Percentiles rank a stretch among this genome's conserved stretches.
Evolutionary conservation across 2,113 vertebrate genomes (phyloP).

Genomic region (Urocolius indicus): DNA sequence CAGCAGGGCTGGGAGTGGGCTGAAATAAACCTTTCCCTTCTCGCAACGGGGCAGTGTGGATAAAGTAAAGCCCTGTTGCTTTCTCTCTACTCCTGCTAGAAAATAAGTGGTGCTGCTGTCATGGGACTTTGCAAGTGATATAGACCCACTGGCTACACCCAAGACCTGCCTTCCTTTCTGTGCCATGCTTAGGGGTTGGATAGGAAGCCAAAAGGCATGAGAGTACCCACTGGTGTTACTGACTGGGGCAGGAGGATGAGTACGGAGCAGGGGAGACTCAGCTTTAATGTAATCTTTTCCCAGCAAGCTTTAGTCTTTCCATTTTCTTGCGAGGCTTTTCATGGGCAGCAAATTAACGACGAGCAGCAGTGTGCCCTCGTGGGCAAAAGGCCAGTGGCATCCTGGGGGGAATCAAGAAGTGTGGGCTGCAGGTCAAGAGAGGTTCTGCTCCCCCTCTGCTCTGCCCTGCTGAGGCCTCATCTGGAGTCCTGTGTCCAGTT

Average conservation of each 20-base stretch:
- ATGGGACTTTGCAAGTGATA: not conserved
- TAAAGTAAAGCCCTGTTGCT: not conserved
- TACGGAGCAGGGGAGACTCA: not conserved
- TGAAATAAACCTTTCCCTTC: accelerated
- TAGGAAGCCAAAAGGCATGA: not conserved
- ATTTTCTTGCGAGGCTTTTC: not conserved
- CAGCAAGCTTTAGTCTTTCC: not conserved
- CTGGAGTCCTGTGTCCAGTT: too few relatives aligned
- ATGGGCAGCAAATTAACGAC: too few relatives aligned
- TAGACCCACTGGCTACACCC: not conserved
- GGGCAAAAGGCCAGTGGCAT: too few relatives aligned
- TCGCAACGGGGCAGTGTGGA: accelerated
- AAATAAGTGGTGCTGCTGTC: not conserved
- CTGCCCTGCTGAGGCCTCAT: too few relatives aligned
- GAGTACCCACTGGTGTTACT: not conserved
- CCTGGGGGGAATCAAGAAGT: too few relatives aligned
- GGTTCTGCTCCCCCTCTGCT: too few relatives aligned
- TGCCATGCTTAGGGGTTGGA: too few relatives aligned
- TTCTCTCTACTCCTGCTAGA: not conserved
- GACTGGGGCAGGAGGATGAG: not conserved
- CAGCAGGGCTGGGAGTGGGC: not conserved
- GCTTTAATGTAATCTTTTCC: not conserved
- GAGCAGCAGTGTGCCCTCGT: too few relatives aligned
- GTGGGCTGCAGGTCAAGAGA: too few relatives aligned
- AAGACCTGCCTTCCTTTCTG: not conserved